Evolutionary conservation across 2,888 invertebrate species (phyloP), one percentile per base, ranked within the genome.

Genomic region (Shargacucullia verbasci): DNA sequence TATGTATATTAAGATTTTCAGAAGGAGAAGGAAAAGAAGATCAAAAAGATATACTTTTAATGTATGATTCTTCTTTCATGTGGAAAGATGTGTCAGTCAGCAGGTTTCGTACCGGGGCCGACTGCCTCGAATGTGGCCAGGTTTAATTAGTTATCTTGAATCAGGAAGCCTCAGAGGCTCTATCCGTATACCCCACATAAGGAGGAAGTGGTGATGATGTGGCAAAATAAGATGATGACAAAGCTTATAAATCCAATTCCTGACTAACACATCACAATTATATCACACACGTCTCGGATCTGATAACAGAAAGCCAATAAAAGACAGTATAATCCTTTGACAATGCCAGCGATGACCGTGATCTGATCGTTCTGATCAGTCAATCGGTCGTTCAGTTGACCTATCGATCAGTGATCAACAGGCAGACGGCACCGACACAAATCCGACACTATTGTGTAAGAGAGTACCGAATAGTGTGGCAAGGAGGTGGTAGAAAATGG

Each of bases 371-470:
- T 37, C 7, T 41, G 59, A 49, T 45, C 46, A 54, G 39, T 49
- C 8, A 46, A 41, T 52, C 55, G 55, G 44, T 58, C 10, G 56
- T 20, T 44, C 60, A 49, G 39, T 33, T 49, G 53, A 69, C 54
- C 55, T 43, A 45, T 61, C 43, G 56, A 61, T 55, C 59, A 55
- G 52, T 50, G 49, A 41, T 60, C 53, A 58, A 35, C 37, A 58
- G 34, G 2, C 27, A 29, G 27, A 33, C 41, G 12, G 34, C 10
- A 65, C 62, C 44, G 66, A 73, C 70, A 68, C 55, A 66, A 66
- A 76, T 70, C 70, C 37, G 63, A 60, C 62, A 70, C 55, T 33
- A 64, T 61, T 67, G 57, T 72, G 43, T 58, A 29, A 6, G 15
- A 8, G 14, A 44, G 33, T 35, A 56, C 25, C 15, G 54, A 39